These are phyloP conservation scores for Rhyzopertha dominica DNA, from an alignment of 1,140 invertebrate genomes.

Conservation along the genomic window DNA sequence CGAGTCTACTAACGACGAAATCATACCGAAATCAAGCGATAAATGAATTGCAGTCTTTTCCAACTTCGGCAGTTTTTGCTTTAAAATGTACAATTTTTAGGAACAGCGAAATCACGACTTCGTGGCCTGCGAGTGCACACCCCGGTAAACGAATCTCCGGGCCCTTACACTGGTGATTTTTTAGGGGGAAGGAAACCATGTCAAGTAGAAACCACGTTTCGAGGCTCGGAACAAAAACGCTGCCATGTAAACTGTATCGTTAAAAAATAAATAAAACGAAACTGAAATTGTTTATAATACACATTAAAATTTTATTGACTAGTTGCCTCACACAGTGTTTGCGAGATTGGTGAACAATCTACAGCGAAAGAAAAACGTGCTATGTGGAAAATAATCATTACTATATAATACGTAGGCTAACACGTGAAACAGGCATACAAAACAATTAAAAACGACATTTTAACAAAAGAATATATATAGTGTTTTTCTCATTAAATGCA, in stretches of 20 bases:
- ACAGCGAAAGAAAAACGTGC: conserved; percentile 20
- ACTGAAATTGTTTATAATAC: conserved; percentile 32
- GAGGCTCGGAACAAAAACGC: background rate
- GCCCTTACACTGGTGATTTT: conserved; percentile 11
- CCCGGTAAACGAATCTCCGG: conserved; percentile 34
- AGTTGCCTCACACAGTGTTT: conserved; percentile 46
- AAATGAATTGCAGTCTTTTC: conserved; percentile 46
- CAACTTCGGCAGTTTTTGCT: conserved; percentile 46
- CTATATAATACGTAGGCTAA: no score
- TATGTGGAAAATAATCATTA: conserved; percentile 11
- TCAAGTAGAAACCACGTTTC: conserved; percentile 28
- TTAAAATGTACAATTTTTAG: conserved; percentile 42
- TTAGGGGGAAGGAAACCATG: conserved; percentile 36
- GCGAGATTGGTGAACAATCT: conserved; percentile 35
- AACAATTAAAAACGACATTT: background rate
- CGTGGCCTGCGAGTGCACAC: conserved; percentile 37
- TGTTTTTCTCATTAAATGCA: background rate
- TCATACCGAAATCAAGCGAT: conserved; percentile 32
- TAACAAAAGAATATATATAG: conserved; percentile 1
- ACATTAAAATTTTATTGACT: conserved; percentile 41
- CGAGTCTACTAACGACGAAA: conserved; percentile 28
- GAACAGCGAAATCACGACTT: conserved; percentile 46
- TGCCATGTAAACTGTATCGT: conserved; percentile 33
- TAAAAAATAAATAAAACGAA: conserved; percentile 31
- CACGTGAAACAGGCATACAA: no score